Evolutionary conservation across 2,888 invertebrate genomes (phyloP).

Genomic region (Tubulanus polymorphus): DNA sequence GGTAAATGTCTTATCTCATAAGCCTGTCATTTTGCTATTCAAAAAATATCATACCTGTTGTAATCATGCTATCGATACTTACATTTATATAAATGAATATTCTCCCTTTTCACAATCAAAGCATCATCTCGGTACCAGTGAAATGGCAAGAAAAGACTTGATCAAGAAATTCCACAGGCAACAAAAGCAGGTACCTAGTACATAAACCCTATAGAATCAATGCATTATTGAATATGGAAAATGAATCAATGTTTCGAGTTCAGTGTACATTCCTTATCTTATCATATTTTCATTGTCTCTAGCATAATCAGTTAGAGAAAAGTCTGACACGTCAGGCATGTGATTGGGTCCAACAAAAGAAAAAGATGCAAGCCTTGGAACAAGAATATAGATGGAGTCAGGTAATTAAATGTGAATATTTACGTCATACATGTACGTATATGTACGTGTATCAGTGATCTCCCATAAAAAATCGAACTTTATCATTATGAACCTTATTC

Average conservation of each 20-base stretch:
- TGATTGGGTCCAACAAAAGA: slow-evolving; percentile 38
- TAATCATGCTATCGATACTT: background rate
- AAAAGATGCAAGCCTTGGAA: slow-evolving; percentile 34
- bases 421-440: slow-evolving; percentile 4
- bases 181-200: slow-evolving; percentile 26
- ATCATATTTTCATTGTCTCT: slow-evolving; percentile 8
- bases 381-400: slow-evolving; percentile 33
- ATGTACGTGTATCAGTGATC: too few relatives aligned
- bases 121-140: slow-evolving; percentile 32
- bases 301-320: slow-evolving; percentile 27
- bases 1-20: too few relatives aligned
- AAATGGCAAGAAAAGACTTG: slow-evolving; percentile 29
- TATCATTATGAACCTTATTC: too few relatives aligned
- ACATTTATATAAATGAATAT: background rate
- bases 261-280: too few relatives aligned
- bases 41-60: background rate
- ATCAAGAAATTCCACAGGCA: slow-evolving; percentile 31
- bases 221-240: background rate
- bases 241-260: too few relatives aligned
- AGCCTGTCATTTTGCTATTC: background rate
- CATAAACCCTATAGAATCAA: background rate
- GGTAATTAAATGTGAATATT: slow-evolving; percentile 16
- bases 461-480: too few relatives aligned
- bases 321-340: slow-evolving; percentile 34
- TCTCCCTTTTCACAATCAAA: slow-evolving; percentile 14